These are phyloP conservation scores for Eupeodes latifasciatus DNA, from an alignment of 2,888 invertebrate genomes.

Conservation along the genomic window DNA sequence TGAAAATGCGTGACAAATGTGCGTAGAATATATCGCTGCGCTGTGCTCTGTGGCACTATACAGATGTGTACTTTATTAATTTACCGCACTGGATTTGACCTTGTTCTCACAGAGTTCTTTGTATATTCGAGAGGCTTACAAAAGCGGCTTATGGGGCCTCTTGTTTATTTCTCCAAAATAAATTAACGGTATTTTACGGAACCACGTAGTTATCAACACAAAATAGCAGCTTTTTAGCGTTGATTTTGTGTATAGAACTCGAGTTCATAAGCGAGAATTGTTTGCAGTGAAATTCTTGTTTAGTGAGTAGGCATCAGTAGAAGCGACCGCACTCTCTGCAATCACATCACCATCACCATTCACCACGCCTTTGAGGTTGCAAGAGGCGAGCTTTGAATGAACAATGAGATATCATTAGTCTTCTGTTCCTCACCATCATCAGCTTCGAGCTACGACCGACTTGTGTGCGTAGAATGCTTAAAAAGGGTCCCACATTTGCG, in stretches of 20 bases:
- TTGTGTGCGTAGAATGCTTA: constrained; percentile 4
- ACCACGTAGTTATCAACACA: constrained; percentile 5
- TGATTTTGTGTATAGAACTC: constrained; percentile 19
- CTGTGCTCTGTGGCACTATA: constrained; percentile 12
- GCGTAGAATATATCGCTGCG: constrained; percentile 37
- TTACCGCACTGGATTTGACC: constrained; percentile 43
- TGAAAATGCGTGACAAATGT: constrained; percentile 39
- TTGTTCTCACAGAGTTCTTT: constrained; percentile 58
- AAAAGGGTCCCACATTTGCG: constrained; percentile 19
- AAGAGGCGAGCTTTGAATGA: constrained; percentile 58
- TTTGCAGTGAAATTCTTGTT: constrained; percentile 65
- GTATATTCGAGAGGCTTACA: constrained; percentile 1
- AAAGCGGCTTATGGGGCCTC: background rate
- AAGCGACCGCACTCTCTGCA: background rate
- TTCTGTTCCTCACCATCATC: background rate
- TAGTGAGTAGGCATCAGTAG: constrained; percentile 30
- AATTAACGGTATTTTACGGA: constrained; percentile 52
- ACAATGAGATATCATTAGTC: constrained; percentile 52
- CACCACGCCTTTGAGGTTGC: constrained; percentile 59
- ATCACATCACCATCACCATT: background rate
- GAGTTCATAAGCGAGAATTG: constrained; percentile 36
- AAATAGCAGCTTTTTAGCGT: background rate
- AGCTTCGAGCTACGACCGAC: background rate
- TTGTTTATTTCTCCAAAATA: background rate
- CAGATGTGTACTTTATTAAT: constrained; percentile 7